Base-by-base conservation (phyloP, 1,140 invertebrate species). In the Orchestia grillus region DNA sequence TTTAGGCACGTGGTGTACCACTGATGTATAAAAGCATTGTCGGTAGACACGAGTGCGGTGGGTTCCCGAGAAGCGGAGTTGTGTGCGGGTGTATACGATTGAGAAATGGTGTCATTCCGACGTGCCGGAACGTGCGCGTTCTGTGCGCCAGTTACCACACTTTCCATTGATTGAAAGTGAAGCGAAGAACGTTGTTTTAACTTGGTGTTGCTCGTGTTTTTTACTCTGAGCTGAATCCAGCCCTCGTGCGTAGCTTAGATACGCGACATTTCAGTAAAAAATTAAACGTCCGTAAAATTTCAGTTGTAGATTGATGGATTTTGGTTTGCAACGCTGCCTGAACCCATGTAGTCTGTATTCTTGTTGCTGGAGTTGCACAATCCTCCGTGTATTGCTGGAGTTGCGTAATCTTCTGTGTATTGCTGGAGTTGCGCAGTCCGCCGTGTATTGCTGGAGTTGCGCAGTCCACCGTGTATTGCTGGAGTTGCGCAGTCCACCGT, bases 101-200 rank as follows among this genome's bases (percentile, higher is more conserved):
- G n/a, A n/a, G n/a, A n/a, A n/a, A n/a, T n/a, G n/a, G n/a, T n/a
- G n/a, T n/a, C 47, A 19, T 53, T 53, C 6, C 19, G 47, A 6
- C 47, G 47, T 53, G 47, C 47, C 19, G 19, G 6, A 53, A 53
- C 62, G 62, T 36, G 62, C 28, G 62, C 62, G 62, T 36, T 8
- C 62, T 77, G 11, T 77, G 62, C 36, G 15, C 11, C 36, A 77
- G 36, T 77, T 77, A 77, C 62, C 11, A 77, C 11, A 77, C 62
- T 77, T 77, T 77, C 62, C 28, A 77, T 77, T 77, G 62, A 77
- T 77, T 77, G 62, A 77, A 77, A 77, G 62, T 77, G 62, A 77
- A 23, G 1, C 36, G 28, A 77, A 77, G 15, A 77, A 36, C 62
- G 62, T 77, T 77, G 15, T 77, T 15, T 36, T 77, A 3, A 36